phyloP scores from a whole-genome alignment of 1,140 invertebrate species.

The Maconellicoccus hirsutus region DNA sequence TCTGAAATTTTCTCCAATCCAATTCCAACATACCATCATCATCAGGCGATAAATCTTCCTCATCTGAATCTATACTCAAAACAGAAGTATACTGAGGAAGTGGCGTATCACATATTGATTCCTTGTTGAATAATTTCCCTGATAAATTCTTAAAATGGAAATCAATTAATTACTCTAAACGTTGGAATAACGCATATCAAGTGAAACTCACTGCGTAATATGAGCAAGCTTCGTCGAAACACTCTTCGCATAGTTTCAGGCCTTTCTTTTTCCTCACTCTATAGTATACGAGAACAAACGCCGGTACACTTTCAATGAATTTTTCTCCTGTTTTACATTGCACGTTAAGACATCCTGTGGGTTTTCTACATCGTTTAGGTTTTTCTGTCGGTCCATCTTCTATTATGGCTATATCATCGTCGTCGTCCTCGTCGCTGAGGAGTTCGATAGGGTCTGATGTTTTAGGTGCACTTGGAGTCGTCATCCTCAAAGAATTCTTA shows the following conservation, averaged over 20 bases:
- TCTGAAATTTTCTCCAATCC: neutral
- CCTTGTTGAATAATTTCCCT: neutral
- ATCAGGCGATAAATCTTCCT: slow-evolving; percentile 2
- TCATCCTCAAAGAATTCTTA: no score
- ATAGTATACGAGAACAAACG: neutral
- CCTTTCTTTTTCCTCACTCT: neutral
- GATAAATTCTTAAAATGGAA: neutral
- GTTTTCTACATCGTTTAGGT: neutral
- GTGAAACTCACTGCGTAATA: neutral
- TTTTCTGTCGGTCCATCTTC: neutral
- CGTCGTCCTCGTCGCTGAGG: neutral
- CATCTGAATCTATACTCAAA: slow-evolving; percentile 5
- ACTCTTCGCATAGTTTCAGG: neutral
- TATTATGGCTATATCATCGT: neutral
- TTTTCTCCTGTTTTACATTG: neutral
- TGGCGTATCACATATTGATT: neutral
- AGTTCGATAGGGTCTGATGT: neutral
- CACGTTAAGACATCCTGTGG: neutral
- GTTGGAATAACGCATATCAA: neutral
- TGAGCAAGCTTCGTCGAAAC: slow-evolving; percentile 13
- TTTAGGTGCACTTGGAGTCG: no score
- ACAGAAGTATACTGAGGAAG: neutral
- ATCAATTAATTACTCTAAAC: neutral
- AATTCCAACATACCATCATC: neutral
- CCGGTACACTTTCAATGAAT: neutral